phyloP scores from a whole-genome alignment of 1,140 invertebrate species.

The Oryctes rhinoceros region DNA sequence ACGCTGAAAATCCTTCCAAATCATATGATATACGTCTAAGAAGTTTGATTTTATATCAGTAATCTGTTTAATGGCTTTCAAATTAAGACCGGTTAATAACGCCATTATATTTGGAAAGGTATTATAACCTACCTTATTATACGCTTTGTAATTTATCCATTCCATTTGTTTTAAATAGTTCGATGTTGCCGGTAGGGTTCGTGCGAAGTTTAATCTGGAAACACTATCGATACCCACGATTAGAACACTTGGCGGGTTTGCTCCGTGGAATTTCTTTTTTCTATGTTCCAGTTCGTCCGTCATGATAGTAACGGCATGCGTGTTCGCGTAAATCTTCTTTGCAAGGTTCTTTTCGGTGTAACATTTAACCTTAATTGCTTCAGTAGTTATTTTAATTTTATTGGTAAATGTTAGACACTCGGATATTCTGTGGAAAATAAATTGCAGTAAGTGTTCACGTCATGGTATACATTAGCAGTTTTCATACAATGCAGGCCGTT shows the following conservation, averaged over 20 bases:
- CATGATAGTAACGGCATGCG: slow-evolving; percentile 60
- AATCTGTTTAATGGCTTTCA: slow-evolving; percentile 60
- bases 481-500: too few relatives aligned
- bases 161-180: slow-evolving; percentile 66
- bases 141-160: slow-evolving; percentile 68
- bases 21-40: slow-evolving; percentile 68
- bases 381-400: not conserved
- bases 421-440: slow-evolving; percentile 29
- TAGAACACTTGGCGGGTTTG: slow-evolving; percentile 68
- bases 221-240: slow-evolving; percentile 84
- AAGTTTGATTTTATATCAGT: slow-evolving; percentile 60
- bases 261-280: slow-evolving; percentile 41
- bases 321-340: slow-evolving; percentile 62
- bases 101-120: slow-evolving; percentile 87
- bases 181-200: slow-evolving; percentile 78
- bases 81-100: slow-evolving; percentile 72
- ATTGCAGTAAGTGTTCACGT: not conserved
- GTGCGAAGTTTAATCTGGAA: slow-evolving; percentile 77
- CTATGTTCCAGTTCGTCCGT: slow-evolving; percentile 48
- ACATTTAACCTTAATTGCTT: slow-evolving; percentile 4
- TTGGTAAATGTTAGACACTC: not conserved
- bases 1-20: slow-evolving; percentile 70
- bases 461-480: too few relatives aligned
- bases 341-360: slow-evolving; percentile 38
- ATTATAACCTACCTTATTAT: slow-evolving; percentile 78